Evolutionary conservation across 2,113 vertebrate species (phyloP), one percentile per base, ranked within the genome.

Genomic region (Procavia capensis): DNA sequence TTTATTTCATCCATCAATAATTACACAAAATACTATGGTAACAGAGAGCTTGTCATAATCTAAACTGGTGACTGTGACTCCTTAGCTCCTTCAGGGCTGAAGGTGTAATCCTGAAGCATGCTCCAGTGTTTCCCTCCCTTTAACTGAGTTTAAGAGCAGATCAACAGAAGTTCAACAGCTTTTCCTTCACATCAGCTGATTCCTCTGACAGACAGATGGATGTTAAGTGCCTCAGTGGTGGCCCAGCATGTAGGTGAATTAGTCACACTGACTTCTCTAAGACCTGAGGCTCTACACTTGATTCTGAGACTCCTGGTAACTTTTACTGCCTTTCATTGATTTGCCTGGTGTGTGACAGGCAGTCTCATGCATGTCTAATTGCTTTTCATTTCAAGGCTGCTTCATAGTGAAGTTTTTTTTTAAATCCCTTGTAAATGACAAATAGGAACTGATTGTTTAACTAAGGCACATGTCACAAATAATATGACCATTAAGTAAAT

Each of bases 321-420:
- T 89, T 84, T 70, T 76, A 64, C 22, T 57, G 39, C 24, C 47
- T 92, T 87, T 79, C 41, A 81, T 7, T 68, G 25, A 68, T n/a
- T 63, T 92, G 54, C 68, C 61, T 84, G 39, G 19, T 68, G 6
- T 74, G 24, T 88, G 19, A 85, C 14, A 91, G 83, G 41, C 16
- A 93, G 57, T 66, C 70, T 82, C 89, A 47, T 84, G 14, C 17
- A 85, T 16, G 50, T 25, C 25, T 22, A 88, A 85, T 63, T 22
- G 78, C 50, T 88, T 93, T 93, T 90, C 54, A 93, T 90, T 95
- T 94, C 59, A 85, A 88, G 64, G 17, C 39, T 70, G 64, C 70
- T 54, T 90, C 31, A 80, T 13, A 68, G 7, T 64, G 79, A 93
- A 94, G 54, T 85, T 85, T 45, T 39, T 29, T 94, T 45, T 6